phyloP scores from a whole-genome alignment of 2,888 invertebrate species.

The Eilema sororculum region DNA sequence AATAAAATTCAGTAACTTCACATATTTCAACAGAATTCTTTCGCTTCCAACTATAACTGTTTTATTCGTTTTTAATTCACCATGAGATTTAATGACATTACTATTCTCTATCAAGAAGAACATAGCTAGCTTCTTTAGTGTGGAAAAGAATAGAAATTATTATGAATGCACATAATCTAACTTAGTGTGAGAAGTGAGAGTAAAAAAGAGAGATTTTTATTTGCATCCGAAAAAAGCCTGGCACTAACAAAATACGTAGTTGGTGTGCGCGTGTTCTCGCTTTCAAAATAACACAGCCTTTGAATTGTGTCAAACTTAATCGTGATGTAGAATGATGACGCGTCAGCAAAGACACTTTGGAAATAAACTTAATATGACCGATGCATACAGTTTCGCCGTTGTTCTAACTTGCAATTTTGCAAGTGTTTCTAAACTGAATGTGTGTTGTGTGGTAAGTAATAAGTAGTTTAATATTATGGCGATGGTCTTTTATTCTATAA shows the following conservation, averaged over 20 bases:
- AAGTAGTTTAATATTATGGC: background rate
- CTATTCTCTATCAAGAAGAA: background rate
- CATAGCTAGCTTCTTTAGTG: background rate
- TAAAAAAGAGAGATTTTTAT: no score
- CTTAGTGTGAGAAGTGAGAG: no score
- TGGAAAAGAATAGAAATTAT: background rate
- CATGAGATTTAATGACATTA: background rate
- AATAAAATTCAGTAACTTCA: background rate
- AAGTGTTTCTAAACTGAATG: constrained; percentile 2
- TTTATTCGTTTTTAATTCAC: constrained; percentile 10
- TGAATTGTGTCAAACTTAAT: background rate
- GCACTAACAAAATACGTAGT: background rate
- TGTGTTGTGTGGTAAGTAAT: background rate
- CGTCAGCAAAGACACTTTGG: background rate
- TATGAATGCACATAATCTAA: background rate
- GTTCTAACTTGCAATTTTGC: background rate
- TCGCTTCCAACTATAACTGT: background rate
- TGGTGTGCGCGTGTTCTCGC: background rate
- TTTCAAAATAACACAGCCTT: background rate
- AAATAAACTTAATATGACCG: constrained; percentile 30
- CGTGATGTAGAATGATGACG: constrained; percentile 9
- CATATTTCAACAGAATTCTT: background rate
- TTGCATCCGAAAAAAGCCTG: no score
- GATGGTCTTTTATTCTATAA: no score
- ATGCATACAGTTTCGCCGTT: background rate